phyloP scores from a whole-genome alignment of 2,113 vertebrate species.

The Furnarius figulus region DNA sequence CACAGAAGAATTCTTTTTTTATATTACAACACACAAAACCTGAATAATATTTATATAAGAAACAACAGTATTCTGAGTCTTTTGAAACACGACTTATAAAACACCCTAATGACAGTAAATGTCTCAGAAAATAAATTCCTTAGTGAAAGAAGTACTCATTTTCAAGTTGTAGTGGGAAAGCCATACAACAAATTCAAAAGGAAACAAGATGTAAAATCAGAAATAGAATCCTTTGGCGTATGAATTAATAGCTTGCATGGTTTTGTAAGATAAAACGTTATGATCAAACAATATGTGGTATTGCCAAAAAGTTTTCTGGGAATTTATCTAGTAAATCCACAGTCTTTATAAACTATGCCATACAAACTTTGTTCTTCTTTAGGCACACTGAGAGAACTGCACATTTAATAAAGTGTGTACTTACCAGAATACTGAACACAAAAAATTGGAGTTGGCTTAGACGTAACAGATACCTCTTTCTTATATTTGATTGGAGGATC shows the following conservation, averaged over 20 bases:
- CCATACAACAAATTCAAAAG: not conserved
- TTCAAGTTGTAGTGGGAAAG: not conserved
- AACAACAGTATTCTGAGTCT: not conserved
- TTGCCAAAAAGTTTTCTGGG: not conserved
- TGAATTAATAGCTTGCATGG: not conserved
- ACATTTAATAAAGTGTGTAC: not conserved
- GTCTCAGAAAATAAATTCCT: not conserved
- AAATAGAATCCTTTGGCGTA: not conserved
- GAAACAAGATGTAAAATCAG: not conserved
- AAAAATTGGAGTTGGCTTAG: constrained; percentile 61
- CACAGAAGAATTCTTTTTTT: not conserved
- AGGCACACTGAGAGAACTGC: not conserved
- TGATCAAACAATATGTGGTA: not conserved
- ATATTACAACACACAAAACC: not conserved
- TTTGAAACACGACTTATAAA: not conserved
- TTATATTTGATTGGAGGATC: constrained; percentile 62
- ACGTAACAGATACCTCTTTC: constrained; percentile 47
- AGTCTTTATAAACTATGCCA: not conserved
- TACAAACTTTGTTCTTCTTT: not conserved
- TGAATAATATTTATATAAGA: not conserved
- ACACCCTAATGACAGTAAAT: not conserved
- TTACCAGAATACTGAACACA: constrained; percentile 85
- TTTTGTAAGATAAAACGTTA: not conserved
- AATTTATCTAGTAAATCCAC: not conserved
- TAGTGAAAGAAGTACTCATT: not conserved